Evolutionary conservation across 1,140 invertebrate species (phyloP), one percentile per base, ranked within the genome.

Genomic region (Elymnias hypermnestra): DNA sequence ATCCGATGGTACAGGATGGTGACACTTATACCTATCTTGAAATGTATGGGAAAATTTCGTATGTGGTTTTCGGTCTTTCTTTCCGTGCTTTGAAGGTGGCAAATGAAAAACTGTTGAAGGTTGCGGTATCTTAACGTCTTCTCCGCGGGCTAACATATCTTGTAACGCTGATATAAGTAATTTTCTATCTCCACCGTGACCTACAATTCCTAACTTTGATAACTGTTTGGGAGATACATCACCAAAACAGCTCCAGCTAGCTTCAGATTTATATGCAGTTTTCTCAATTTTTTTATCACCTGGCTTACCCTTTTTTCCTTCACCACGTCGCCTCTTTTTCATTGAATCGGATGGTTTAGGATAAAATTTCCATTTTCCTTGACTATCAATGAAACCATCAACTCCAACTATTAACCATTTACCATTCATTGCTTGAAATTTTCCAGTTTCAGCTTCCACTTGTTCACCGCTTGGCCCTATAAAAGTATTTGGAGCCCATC

Each of bases 171-270:
- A 35, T 6, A 61, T 35, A 17, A 84, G 47, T 39, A 79, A 33
- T 42, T 68, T 77, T 58, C 60, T 78, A 46, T 84, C 78, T 10
- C 63, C 59, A 8, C 78, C 76, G 35, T 83, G 81, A 2, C 81
- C 78, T 14, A 70, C 19, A n/a, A 83, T 81, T 23, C 81, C 81
- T 57, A 79, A 63, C 53, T 63, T 58, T 5, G 78, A 73, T 12
- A 84, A 51, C n/a, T 65, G 39, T 43, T 53, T 70, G 1, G 71
- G 72, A 14, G 66, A 65, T 22, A 50, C 64, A 37, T 73, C 74
- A 2, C 72, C 76, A 26, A 84, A 83, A 50, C 81, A 84, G 63
- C 76, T 82, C 69, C 69, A 82, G 28, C 61, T 66, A 3, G 53
- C 39, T 53, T 68, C 63, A n/a, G 72, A 70, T 41, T 72, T 64